Evolutionary conservation across 2,888 invertebrate genomes (phyloP).

Genomic region (Theodoxus fluviatilis): DNA sequence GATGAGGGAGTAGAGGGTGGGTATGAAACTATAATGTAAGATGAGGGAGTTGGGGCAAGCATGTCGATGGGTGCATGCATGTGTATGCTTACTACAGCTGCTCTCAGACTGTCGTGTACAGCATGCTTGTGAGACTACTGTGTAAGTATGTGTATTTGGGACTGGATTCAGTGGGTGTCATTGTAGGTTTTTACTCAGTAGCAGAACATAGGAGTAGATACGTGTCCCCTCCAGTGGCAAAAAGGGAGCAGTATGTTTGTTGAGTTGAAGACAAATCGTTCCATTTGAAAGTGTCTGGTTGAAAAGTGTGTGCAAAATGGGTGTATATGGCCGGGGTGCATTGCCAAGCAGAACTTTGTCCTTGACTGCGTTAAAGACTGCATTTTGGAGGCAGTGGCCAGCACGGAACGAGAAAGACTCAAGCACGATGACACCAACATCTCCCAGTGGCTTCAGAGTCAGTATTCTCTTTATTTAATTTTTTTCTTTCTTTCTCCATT

Average conservation of each 20-base stretch:
- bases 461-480: constrained; percentile 34
- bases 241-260: background rate
- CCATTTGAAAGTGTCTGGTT: background rate
- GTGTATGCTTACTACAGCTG: too few relatives aligned
- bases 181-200: too few relatives aligned
- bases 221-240: too few relatives aligned
- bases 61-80: too few relatives aligned
- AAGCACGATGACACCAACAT: constrained; percentile 91
- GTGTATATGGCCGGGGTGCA: background rate
- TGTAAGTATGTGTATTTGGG: too few relatives aligned
- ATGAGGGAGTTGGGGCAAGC: too few relatives aligned
- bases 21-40: too few relatives aligned
- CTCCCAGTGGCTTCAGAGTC: constrained; percentile 90
- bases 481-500: background rate
- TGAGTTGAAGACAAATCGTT: background rate
- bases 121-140: too few relatives aligned
- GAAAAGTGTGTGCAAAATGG: background rate
- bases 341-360: constrained; percentile 7
- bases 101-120: too few relatives aligned
- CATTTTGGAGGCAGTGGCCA: constrained; percentile 87
- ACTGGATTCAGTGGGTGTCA: too few relatives aligned
- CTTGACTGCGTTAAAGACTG: constrained; percentile 71
- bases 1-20: too few relatives aligned
- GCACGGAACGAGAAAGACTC: constrained; percentile 75
- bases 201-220: too few relatives aligned